phyloP scores from a whole-genome alignment of 2,113 vertebrate species.

The Mus spicilegus region DNA sequence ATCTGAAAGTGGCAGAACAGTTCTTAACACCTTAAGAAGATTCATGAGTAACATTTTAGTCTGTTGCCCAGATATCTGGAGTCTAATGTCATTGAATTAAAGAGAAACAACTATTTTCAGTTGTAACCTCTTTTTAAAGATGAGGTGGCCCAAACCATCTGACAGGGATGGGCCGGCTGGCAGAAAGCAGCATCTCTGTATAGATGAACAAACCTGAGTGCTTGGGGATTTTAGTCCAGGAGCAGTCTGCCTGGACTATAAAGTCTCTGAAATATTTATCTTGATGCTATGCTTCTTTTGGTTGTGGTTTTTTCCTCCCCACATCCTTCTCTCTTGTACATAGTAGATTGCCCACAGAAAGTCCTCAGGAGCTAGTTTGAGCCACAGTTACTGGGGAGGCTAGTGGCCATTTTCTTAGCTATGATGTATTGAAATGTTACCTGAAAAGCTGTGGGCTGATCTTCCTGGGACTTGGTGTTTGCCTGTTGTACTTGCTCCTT shows the following conservation, averaged over 20 bases:
- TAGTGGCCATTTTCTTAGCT: conserved; percentile 1
- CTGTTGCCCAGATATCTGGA: background rate
- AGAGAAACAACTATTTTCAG: conserved; percentile 27
- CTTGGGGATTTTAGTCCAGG: conserved; percentile 29
- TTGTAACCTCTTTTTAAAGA: conserved; percentile 43
- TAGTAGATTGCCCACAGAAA: conserved; percentile 59
- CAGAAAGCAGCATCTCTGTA: conserved; percentile 29
- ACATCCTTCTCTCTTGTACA: background rate
- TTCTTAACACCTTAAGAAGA: conserved; percentile 41
- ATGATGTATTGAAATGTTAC: conserved; percentile 46
- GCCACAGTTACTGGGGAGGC: conserved; percentile 31
- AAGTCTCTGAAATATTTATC: conserved; percentile 42
- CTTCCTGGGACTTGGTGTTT: background rate
- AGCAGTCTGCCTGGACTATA: conserved; percentile 7
- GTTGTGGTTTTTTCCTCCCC: conserved; percentile 42
- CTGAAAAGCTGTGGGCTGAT: conserved; percentile 22
- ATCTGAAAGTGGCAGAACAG: conserved; percentile 49
- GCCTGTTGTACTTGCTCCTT: conserved; percentile 38
- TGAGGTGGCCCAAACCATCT: background rate
- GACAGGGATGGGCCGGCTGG: background rate
- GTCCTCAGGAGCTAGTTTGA: conserved; percentile 19
- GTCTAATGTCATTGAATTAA: conserved; percentile 42
- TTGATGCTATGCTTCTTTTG: conserved; percentile 66
- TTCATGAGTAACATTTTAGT: conserved; percentile 68
- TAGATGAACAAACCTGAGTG: background rate